These are phyloP conservation scores for Micrastur ruficollis DNA, from an alignment of 2,797 vertebrate genomes.

Conservation along the genomic window DNA sequence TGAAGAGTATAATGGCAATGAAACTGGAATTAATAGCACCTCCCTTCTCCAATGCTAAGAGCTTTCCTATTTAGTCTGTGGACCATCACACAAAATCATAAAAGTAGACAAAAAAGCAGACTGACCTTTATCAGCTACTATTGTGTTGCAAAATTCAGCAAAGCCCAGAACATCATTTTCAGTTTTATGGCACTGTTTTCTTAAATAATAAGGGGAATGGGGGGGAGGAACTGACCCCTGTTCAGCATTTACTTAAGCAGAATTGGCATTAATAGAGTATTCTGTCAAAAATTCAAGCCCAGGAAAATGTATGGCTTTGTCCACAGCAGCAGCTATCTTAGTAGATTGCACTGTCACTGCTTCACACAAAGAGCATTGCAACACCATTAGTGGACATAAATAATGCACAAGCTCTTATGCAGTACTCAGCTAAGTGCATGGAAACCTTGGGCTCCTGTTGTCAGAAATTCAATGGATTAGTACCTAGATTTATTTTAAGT, in stretches of 20 bases:
- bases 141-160: constrained; percentile 73
- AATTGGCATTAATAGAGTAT: constrained; percentile 94
- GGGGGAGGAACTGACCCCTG: constrained; percentile 77
- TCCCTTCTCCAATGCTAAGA: constrained; percentile 69
- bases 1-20: constrained; percentile 76
- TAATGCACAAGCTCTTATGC: constrained; percentile 94
- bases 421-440: constrained; percentile 97
- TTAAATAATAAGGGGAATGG: constrained; percentile 75
- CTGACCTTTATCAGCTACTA: constrained; percentile 73
- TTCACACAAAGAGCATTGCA: constrained; percentile 87
- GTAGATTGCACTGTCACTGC: constrained; percentile 90
- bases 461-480: constrained; percentile 98
- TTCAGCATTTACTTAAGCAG: constrained; percentile 87
- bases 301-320: constrained; percentile 93
- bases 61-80: constrained; percentile 73
- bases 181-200: constrained; percentile 76
- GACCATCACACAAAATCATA: constrained; percentile 75
- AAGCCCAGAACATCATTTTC: constrained; percentile 75
- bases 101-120: constrained; percentile 72
- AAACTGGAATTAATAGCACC: constrained; percentile 76
- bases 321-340: constrained; percentile 92
- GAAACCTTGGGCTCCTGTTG: constrained; percentile 95
- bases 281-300: constrained; percentile 85
- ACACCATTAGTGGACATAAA: constrained; percentile 99
- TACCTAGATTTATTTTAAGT: constrained; percentile 98